A percentile compares a stretch with the other conserved stretches of the same genome.
Conservation (phyloP, 2,113 vertebrate genomes). For the Crotophaga sulcirostris region DNA sequence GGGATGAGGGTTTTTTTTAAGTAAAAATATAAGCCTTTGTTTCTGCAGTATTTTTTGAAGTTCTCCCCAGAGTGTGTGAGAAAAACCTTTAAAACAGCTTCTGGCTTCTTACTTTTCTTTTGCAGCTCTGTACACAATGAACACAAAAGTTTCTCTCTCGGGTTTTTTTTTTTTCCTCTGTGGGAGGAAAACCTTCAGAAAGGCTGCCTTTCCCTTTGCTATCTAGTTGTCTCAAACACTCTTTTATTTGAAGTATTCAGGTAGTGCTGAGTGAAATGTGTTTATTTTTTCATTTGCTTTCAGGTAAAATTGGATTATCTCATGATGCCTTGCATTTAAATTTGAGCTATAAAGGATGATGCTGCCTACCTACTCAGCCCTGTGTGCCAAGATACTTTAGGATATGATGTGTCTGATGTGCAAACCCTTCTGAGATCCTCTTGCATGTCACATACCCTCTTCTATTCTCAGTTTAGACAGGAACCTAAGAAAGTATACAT, state of each 20-base stretch:
- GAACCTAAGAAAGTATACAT: background rate
- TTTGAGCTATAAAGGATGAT: background rate
- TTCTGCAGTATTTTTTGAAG: background rate
- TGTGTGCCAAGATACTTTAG: background rate
- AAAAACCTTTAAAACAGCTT: slow-evolving; percentile 13
- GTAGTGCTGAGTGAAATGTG: background rate
- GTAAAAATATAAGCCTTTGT: background rate
- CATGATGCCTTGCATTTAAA: background rate
- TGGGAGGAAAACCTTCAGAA: background rate
- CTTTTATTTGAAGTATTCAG: background rate
- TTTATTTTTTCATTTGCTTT: background rate
- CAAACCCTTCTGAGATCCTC: background rate
- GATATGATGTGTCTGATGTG: background rate
- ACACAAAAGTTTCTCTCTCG: background rate
- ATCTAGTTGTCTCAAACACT: background rate
- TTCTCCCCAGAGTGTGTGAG: background rate
- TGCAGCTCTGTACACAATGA: background rate
- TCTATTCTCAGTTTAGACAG: background rate
- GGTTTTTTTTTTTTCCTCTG: background rate
- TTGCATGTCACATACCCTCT: background rate
- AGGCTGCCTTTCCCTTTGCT: background rate
- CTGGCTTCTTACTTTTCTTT: background rate
- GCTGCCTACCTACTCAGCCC: background rate
- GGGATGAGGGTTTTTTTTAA: background rate
- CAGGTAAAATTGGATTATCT: background rate